phyloP scores from a whole-genome alignment of 92 coral and sea anemone genomes.

The Montipora capitata region DNA sequence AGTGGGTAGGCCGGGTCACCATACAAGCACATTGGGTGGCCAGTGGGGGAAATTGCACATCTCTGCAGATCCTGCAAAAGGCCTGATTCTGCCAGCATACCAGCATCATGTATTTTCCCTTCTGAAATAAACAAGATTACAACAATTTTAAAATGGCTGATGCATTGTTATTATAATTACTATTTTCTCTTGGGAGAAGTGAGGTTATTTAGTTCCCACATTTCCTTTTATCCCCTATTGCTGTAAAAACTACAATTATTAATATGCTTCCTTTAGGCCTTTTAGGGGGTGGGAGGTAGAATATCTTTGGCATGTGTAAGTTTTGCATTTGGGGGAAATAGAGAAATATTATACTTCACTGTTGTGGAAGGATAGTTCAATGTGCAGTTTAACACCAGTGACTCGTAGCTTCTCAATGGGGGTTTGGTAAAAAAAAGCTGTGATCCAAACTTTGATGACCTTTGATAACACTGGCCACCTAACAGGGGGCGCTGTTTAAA shows the following conservation, averaged over 20 bases:
- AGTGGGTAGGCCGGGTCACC: slow-evolving; percentile 28
- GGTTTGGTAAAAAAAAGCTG: not conserved
- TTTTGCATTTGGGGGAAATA: too few relatives aligned
- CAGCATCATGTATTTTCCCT: slow-evolving; percentile 38
- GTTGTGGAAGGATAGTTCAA: not conserved
- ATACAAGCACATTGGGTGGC: slow-evolving; percentile 1
- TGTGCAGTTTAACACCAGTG: not conserved
- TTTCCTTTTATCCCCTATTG: not conserved
- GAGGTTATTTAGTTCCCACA: slow-evolving; percentile 4
- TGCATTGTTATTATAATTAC: slow-evolving; percentile 4
- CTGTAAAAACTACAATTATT: not conserved
- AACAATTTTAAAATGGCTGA: not conserved
- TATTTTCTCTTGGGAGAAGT: not conserved
- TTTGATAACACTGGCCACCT: slow-evolving; percentile 1
- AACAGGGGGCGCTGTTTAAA: not conserved
- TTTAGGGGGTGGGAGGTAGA: too few relatives aligned
- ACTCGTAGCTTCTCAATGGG: not conserved
- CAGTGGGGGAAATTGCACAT: slow-evolving; percentile 11
- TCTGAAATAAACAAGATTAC: slow-evolving; percentile 15
- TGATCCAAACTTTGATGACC: not conserved
- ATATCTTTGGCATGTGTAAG: too few relatives aligned
- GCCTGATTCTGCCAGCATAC: slow-evolving; percentile 25
- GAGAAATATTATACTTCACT: too few relatives aligned
- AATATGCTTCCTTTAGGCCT: not conserved
- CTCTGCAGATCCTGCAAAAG: slow-evolving; percentile 17